phyloP scores from a whole-genome alignment of 2,888 invertebrate genomes.

The Itoplectis maculator region DNA sequence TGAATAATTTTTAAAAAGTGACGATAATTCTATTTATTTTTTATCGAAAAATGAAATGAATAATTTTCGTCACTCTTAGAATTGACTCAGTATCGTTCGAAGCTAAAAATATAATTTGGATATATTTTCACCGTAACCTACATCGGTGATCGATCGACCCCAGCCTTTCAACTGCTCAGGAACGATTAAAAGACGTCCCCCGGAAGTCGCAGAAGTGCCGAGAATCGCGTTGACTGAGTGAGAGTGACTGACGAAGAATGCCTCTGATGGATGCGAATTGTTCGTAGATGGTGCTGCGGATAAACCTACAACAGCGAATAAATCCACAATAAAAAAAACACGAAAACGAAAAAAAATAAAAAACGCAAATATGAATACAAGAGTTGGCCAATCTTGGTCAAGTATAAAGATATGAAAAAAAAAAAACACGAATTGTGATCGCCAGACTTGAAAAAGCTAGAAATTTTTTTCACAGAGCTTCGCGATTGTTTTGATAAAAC shows the following conservation, averaged over 20 bases:
- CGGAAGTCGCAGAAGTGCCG: neutral
- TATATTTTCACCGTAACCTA: no score
- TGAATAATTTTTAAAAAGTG: no score
- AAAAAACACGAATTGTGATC: slow-evolving; percentile 71
- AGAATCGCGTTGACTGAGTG: slow-evolving; percentile 8
- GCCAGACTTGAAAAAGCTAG: slow-evolving; percentile 83
- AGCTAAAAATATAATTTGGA: no score
- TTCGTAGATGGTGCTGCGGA: slow-evolving; percentile 33
- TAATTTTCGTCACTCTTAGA: no score
- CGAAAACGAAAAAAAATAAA: slow-evolving; percentile 14
- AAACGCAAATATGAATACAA: slow-evolving; percentile 19
- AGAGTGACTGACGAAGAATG: slow-evolving; percentile 20
- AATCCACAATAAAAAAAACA: slow-evolving; percentile 13
- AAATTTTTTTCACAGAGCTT: slow-evolving; percentile 78
- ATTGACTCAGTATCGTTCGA: no score
- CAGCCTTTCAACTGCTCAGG: neutral
- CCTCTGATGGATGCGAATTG: slow-evolving; percentile 12
- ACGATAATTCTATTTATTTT: no score
- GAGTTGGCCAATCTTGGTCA: slow-evolving; percentile 25
- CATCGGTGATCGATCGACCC: neutral
- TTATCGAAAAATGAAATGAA: no score
- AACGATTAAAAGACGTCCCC: slow-evolving; percentile 6
- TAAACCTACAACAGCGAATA: slow-evolving; percentile 2
- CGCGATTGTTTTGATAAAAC: slow-evolving; percentile 60
- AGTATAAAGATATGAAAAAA: slow-evolving; percentile 56